Evolutionary conservation across 1,140 invertebrate genomes (phyloP), one percentile per base, ranked within the genome.

Genomic region (Diachasma alloeum): DNA sequence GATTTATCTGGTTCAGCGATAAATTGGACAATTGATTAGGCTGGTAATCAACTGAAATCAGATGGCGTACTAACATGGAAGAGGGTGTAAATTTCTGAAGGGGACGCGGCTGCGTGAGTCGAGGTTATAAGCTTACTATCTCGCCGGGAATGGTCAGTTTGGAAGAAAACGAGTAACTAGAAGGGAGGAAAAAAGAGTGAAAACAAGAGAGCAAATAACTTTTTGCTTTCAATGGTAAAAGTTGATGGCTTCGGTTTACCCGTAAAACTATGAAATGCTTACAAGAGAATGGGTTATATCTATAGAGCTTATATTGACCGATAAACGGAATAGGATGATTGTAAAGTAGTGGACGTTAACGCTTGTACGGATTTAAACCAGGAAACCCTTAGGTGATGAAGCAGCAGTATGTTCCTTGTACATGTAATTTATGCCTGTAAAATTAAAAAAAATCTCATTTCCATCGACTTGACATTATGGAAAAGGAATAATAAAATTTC

Each of bases 21-120:
- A 87, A 87, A 87, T 87, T 84, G 81, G 78, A 82, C 81, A 87
- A 87, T 87, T 87, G 87, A 87, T 87, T 87, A 87, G 80, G 63
- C 80, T 72, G 71, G 84, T 83, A 87, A 87, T 87, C 86, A 87
- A 87, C 77, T 82, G 76, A 79, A 83, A 87, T 86, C 86, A 86
- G 86, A 87, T 86, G 83, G 83, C 72, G 78, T 82, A 85, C 76
- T 78, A 85, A 86, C 86, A 86, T 86, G 86, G 9, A 53, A 22
- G 46, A 67, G 73, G 72, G 42, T 74, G 72, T 74, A 73, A 79
- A 79, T 76, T 76, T 68, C 15, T 71, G 11, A 48, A 70, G 44
- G 68, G n/a, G 37, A 26, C n/a, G 59, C 39, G 74, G 77, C 80
- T 85, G 85, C 86, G 86, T 86, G 86, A 83, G 81, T 76, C 31